Base-by-base conservation (phyloP, 2,797 vertebrate species). In the Chrysocyon brachyurus region DNA sequence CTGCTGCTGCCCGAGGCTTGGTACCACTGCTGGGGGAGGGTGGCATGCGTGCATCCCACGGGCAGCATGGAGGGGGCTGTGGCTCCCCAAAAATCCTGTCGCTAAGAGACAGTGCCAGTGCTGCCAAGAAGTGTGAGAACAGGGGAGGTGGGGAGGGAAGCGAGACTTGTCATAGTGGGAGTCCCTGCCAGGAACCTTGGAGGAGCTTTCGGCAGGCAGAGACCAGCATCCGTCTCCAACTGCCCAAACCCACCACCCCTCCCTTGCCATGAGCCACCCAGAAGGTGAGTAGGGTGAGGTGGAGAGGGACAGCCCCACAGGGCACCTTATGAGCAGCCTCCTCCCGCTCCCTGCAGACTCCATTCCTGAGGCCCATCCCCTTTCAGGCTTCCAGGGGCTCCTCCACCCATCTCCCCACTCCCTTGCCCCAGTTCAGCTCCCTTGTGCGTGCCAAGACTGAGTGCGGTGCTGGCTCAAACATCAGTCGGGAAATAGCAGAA, bases 41-140 rank as follows among this genome's bases (percentile, higher is more conserved):
- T 61, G 78, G 81, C 10, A 28, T 93, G 66, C 33, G 66, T 93
- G 94, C 96, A 95, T 96, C 97, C 97, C 95, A 98, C 96, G 0
- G 78, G 83, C 92, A 86, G 96, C 70, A 83, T 28, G 97, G 97
- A 97, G 96, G 97, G 98, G 96, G 97, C 96, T 5, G 31, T 26
- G 19, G 87, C 88, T 91, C 97, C 98, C 97, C 98, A 72, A 97
- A 98, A 97, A 97, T 93, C 97, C 84, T 95, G 98, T 98, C 97
- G 97, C 98, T 98, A 98, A 98, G 98, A 98, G 97, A 98, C 98
- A 90, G 89, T 85, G 83, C 86, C 66, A 83, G 95, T n/a, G 96
- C 94, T 98, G 97, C 97, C 96, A 97, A 97, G 97, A 97, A 97
- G 97, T 96, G 96, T 97, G 93, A 96, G 96, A 98, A 95, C 95